These are phyloP conservation scores for Graptemys geographica DNA, from an alignment of 2,797 vertebrate genomes.

Conservation along the genomic window DNA sequence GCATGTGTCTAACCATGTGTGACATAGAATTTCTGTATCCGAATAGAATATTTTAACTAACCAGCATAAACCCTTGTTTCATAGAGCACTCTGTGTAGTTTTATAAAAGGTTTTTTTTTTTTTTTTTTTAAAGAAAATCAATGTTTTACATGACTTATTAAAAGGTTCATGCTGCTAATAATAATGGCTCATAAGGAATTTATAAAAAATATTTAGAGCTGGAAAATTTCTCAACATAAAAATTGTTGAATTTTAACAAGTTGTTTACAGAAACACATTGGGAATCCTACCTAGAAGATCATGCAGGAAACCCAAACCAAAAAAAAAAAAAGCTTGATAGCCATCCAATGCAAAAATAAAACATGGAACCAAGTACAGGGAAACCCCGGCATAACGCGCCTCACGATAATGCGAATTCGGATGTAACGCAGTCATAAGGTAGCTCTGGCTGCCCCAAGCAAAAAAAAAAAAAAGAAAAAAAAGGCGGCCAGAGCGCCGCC, in stretches of 20 bases:
- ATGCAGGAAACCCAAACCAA: neutral
- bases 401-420: too few species aligned
- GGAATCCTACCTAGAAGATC: neutral
- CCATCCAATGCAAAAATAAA: neutral
- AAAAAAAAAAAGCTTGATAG: neutral
- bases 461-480: too few species aligned
- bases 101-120: too few species aligned
- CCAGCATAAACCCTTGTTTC: neutral
- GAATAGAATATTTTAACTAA: too few species aligned
- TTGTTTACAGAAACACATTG: neutral
- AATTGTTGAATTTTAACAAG: neutral
- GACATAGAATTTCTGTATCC: too few species aligned
- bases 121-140: too few species aligned
- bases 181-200: neutral
- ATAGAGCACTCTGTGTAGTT: neutral
- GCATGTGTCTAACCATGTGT: neutral
- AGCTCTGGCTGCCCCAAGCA: too few species aligned
- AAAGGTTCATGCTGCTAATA: neutral
- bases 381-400: too few species aligned
- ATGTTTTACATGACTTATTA: neutral
- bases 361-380: neutral
- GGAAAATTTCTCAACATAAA: neutral
- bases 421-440: too few species aligned
- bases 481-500: too few species aligned
- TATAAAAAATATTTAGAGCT: neutral